A percentile compares a stretch with the other conserved stretches of the same genome.
Conservation (phyloP, 2,797 vertebrate species). For the Benthosema pterotum region DNA sequence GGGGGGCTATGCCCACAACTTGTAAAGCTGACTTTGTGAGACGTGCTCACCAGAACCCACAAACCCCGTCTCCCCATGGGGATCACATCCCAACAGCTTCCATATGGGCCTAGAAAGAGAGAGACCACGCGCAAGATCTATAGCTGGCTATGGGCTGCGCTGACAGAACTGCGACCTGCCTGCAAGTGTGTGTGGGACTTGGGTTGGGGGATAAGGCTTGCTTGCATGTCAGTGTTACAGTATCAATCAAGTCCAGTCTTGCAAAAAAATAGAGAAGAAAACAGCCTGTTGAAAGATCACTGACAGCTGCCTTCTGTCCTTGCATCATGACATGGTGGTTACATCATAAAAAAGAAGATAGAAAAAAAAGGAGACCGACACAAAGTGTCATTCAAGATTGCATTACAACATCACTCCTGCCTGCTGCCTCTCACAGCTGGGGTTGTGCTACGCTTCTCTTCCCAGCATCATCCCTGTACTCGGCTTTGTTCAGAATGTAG, state of each 20-base stretch:
- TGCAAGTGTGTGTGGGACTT: slow-evolving; percentile 31
- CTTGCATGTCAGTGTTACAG: slow-evolving; percentile 41
- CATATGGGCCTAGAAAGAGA: slow-evolving; percentile 73
- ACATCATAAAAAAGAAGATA: slow-evolving; percentile 1
- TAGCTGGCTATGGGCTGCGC: slow-evolving; percentile 36
- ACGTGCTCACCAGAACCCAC: slow-evolving; percentile 65
- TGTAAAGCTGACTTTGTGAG: slow-evolving; percentile 69
- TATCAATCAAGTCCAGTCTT: slow-evolving; percentile 53
- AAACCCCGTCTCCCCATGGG: slow-evolving; percentile 62
- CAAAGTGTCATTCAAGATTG: slow-evolving; percentile 15
- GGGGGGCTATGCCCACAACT: slow-evolving; percentile 40
- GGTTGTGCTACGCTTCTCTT: slow-evolving; percentile 4
- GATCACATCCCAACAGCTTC: slow-evolving; percentile 73
- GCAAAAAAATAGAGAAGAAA: not conserved
- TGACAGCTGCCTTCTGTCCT: slow-evolving; percentile 1
- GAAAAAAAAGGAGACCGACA: slow-evolving; percentile 10
- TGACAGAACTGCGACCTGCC: slow-evolving; percentile 49
- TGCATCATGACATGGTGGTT: slow-evolving; percentile 12
- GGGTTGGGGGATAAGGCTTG: slow-evolving; percentile 2
- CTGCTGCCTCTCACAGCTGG: not conserved
- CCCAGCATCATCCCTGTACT: slow-evolving; percentile 14
- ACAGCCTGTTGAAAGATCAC: slow-evolving; percentile 5
- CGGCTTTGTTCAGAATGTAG: too few species aligned
- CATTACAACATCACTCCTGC: not conserved
- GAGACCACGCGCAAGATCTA: slow-evolving; percentile 66